Evolutionary conservation across 2,113 vertebrate species (phyloP), one percentile per base, ranked within the genome.

Genomic region (Rhipidura dahli): DNA sequence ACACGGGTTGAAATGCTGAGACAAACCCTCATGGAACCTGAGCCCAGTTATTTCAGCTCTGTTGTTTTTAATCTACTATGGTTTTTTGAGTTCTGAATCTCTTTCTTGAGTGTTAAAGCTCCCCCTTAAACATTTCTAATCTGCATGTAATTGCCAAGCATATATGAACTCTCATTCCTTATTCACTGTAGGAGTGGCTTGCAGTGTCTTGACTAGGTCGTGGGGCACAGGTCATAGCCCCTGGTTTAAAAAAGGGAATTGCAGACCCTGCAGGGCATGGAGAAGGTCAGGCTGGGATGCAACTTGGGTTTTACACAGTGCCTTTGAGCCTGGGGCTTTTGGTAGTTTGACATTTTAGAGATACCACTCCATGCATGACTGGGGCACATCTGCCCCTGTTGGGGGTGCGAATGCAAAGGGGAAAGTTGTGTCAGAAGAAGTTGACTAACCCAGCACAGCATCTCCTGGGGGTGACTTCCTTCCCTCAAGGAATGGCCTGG

Each of bases 251-350:
- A 61, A 72, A 61, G 37, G 42, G 87, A 81, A 54, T 40, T 95
- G 26, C 47, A 47, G 45, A 27, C 22, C 21, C 47, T 59, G 33
- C 21, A 77, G 72, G 51, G 11, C 27, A n/a, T 19, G 35, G 76
- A 92, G 63, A 57, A 94, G 54, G 45, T 85, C 64, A 83, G 66
- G 30, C 37, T 68, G n/a, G 66, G 82, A 69, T 90, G 40, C 33
- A 86, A 23, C 79, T 83, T 0, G 0, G 26, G 33, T 65, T 88
- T 92, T 83, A 61, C 63, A n/a, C 0, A 0, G 51, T 31, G 18
- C 50, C 68, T 83, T 89, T 80, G 50, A 80, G 54, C 57, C 83
- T 73, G 47, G 33, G 47, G 15, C 13, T 88, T 85, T 35, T 73
- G 80, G 77, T 1, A 0, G 4, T 64, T 59, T 59, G 72, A 47